Evolutionary conservation across 1,140 invertebrate species (phyloP), one percentile per base, ranked within the genome.

Genomic region (Bombus confusus): DNA sequence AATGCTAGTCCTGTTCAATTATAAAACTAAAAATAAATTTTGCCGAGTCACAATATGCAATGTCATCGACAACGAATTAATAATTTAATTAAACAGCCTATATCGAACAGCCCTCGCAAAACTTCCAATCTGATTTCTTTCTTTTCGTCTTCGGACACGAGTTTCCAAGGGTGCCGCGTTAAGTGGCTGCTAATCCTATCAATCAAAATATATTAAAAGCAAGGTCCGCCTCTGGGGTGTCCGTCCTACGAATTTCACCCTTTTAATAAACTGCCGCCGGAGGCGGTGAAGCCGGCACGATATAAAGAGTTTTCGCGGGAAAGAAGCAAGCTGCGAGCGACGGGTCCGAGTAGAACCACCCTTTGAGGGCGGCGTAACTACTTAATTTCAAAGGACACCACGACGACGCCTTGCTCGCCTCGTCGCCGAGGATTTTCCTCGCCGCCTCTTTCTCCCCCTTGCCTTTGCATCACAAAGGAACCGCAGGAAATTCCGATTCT

Each of bases 161-260:
- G 39, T 73, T 47, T 39, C 57, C 66, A 41, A 43, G 43, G 41
- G 59, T 59, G 15, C 41, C 68, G 79, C 83, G 83, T 90, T 84
- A 81, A 90, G 81, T 68, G 85, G 83, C 82, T 78, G 73, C 81
- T 94, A 95, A 95, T 94, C 92, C 92, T 93, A 94, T 93, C 92
- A 94, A 95, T 94, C 92, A 95, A 94, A 93, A 90, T 91, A 94
- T 94, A 94, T 94, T 94, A 93, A 94, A 79, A 94, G 90, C 82
- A 79, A 80, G 88, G 71, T 39, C 80, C 77, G 90, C 88, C 83
- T 81, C 69, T 68, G 37, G 75, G 39, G 41, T 82, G 66, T 80
- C 39, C 72, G 75, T 66, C 68, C 57, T 75, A 52, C 57, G 68
- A 83, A 86, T 88, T 93, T 93, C 88, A 94, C 93, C 93, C 93